Evolutionary conservation across 2,797 vertebrate genomes (phyloP).

Genomic region (Sitta carolinensis): DNA sequence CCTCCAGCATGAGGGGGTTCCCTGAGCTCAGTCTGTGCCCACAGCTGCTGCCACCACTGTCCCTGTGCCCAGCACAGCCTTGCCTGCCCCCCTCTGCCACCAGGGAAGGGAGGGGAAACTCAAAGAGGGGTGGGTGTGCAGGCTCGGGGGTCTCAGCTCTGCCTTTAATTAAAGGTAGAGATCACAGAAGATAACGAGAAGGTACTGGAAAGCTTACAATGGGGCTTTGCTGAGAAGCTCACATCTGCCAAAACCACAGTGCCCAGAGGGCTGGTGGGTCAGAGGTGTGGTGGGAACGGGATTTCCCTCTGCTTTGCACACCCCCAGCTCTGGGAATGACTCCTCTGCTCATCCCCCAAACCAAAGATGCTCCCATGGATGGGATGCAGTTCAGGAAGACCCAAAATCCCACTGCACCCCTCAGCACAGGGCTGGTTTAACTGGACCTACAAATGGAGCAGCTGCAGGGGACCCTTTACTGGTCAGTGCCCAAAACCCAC

Average conservation of each 20-base stretch:
- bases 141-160: neutral
- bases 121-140: neutral
- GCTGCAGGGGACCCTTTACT: neutral
- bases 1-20: accelerated
- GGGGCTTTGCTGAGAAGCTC: neutral
- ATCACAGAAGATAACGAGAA: neutral
- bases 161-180: neutral
- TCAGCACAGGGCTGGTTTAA: neutral
- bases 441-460: accelerated
- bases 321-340: neutral
- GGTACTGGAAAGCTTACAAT: neutral
- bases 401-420: neutral
- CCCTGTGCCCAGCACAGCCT: neutral
- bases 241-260: neutral
- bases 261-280: neutral
- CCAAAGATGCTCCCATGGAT: accelerated
- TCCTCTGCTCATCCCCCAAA: neutral
- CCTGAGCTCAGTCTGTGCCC: neutral
- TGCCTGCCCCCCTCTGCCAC: neutral
- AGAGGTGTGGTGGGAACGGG: neutral
- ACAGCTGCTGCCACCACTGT: neutral
- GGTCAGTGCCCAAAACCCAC: neutral
- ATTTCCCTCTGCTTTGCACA: neutral
- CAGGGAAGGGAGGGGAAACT: accelerated
- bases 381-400: neutral